Percentiles rank a stretch among this genome's conserved stretches.
Evolutionary conservation across 2,888 invertebrate genomes (phyloP).

Genomic region (Brachycybe producta): DNA sequence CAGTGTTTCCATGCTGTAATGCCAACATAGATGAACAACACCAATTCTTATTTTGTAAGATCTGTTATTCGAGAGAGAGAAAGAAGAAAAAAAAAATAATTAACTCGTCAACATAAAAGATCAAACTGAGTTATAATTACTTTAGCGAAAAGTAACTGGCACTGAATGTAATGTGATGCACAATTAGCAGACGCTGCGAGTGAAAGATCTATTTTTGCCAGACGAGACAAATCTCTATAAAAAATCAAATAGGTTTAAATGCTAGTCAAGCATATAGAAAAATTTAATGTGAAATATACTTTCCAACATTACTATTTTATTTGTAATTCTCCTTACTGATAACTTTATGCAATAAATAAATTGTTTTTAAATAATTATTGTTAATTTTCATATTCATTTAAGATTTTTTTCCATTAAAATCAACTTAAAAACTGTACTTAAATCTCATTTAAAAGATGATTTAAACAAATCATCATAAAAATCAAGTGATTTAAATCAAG

Average conservation of each 20-base stretch:
- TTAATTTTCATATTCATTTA: no score
- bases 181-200: conserved; percentile 70
- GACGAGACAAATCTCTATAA: conserved; percentile 48
- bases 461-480: no score
- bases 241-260: background rate
- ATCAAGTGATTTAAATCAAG: no score
- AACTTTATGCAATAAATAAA: no score
- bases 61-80: conserved; percentile 32
- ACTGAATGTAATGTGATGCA: conserved; percentile 61
- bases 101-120: background rate
- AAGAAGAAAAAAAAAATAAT: conserved; percentile 1
- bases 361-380: no score
- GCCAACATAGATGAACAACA: conserved; percentile 34
- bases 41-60: conserved; percentile 30
- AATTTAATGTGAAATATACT: no score
- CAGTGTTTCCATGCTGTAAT: conserved; percentile 35
- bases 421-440: no score
- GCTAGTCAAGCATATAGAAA: no score
- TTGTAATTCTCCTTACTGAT: no score
- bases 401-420: no score
- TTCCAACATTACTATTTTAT: no score
- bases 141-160: conserved; percentile 33
- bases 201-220: conserved; percentile 34
- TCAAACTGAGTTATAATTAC: conserved; percentile 17
- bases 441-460: no score